Evolutionary conservation across 2,888 invertebrate species (phyloP), one percentile per base, ranked within the genome.

Genomic region (Cerastis rubricosa): DNA sequence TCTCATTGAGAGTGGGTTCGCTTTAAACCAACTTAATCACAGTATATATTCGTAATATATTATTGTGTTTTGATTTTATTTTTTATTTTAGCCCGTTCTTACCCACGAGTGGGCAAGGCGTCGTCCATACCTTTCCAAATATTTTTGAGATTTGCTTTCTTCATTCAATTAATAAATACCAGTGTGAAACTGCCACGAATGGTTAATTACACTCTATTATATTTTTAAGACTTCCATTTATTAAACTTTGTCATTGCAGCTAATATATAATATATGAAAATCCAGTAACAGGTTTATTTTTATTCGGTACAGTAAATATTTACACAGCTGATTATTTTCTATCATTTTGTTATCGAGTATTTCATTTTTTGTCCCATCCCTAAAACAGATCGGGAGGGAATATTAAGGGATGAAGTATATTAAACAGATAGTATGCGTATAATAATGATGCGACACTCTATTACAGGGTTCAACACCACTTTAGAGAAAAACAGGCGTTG

Each of bases 321-420:
- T 54, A 17, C 57, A 59, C 57, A 2, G 19, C 59, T 9, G 11
- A 25, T n/a, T 40, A 40, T 8, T n/a, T 12, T 22, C 14, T 6
- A 49, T 22, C 0, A 43, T 40, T 22, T 45, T 51, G n/a, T 40
- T 61, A 45, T 51, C 17, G 14, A 45, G 29, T 25, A 35, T n/a
- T 51, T 22, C 14, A 29, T 7, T 19, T 5, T 19, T 2, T 71
- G 19, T 73, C 63, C 35, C 84, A 78, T 59, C 86, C 68, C 78
- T 86, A 80, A 61, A 12, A 54, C 14, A 64, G 64, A 76, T 80
- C 40, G 76, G 49, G 68, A 66, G 49, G 29, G 69, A 78, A 80
- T 75, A 83, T 80, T 83, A 82, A 68, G 81, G 83, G 74, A 85
- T 80, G 73, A 80, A 84, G 71, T 76, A 68, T 70, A 80, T 76